A percentile compares a stretch with the other conserved stretches of the same genome.
Evolutionary conservation across 2,888 invertebrate genomes (phyloP).

Genomic region (Xanthia togata): DNA sequence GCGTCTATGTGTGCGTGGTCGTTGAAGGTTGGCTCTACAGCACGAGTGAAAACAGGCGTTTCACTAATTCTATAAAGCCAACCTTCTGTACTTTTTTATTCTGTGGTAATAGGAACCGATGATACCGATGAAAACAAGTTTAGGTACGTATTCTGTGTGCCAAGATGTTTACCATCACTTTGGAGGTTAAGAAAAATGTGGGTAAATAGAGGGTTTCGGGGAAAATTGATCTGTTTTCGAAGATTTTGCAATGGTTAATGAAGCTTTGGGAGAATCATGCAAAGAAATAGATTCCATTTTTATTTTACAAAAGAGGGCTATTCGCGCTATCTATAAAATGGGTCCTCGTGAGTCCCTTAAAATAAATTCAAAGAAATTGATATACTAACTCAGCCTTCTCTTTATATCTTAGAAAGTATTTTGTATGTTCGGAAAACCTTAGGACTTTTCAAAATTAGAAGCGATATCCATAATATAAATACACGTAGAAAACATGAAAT

Average conservation of each 20-base stretch:
- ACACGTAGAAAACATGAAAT: too few relatives aligned
- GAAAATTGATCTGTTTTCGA: slow-evolving; percentile 22
- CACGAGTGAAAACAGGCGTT: too few relatives aligned
- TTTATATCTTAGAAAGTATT: too few relatives aligned
- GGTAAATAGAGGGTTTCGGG: neutral
- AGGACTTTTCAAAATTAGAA: too few relatives aligned
- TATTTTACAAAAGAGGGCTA: neutral
- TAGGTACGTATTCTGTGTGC: slow-evolving; percentile 13
- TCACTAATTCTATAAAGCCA: neutral
- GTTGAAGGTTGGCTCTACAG: too few relatives aligned
- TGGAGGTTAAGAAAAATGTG: slow-evolving; percentile 18
- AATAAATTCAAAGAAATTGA: too few relatives aligned
- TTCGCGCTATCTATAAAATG: too few relatives aligned
- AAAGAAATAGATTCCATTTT: neutral
- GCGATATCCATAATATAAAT: too few relatives aligned
- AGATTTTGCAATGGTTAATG: slow-evolving; percentile 5
- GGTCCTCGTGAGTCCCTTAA: too few relatives aligned
- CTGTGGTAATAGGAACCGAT: slow-evolving; percentile 14
- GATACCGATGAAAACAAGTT: slow-evolving; percentile 28
- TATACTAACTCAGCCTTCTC: too few relatives aligned
- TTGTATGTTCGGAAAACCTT: too few relatives aligned
- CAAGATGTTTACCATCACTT: slow-evolving; percentile 32
- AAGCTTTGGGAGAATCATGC: neutral
- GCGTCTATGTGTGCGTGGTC: neutral
- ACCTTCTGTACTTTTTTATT: neutral